phyloP scores from a whole-genome alignment of 1,140 invertebrate species.

The Hycleus cichorii region DNA sequence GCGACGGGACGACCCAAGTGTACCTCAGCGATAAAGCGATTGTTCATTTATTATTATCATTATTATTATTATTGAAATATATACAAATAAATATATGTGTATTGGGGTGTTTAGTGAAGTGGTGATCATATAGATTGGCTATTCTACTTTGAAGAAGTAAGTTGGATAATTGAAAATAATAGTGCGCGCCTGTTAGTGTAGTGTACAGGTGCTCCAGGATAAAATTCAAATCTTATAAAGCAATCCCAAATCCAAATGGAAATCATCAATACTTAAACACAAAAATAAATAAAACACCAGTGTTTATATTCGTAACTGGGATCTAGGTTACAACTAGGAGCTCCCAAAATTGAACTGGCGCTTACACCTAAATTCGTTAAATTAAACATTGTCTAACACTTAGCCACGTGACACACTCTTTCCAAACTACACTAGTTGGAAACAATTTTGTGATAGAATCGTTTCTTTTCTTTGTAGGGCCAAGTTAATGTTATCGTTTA shows the following conservation, averaged over 20 bases:
- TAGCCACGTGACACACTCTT: constrained; percentile 6
- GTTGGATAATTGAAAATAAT: constrained; percentile 15
- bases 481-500: constrained; percentile 36
- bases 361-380: neutral
- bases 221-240: neutral
- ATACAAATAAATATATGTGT: neutral
- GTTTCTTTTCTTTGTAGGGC: constrained; percentile 23
- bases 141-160: constrained; percentile 32
- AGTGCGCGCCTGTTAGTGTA: constrained; percentile 24
- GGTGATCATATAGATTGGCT: constrained; percentile 21
- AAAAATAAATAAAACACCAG: neutral
- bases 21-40: constrained; percentile 29
- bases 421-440: no score
- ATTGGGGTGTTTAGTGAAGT: constrained; percentile 28
- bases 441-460: no score
- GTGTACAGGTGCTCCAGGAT: constrained; percentile 17
- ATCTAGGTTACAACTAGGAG: constrained; percentile 7
- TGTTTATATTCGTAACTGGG: neutral
- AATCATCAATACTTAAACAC: constrained; percentile 1
- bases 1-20: constrained; percentile 34
- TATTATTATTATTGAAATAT: no score
- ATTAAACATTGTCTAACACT: constrained; percentile 2
- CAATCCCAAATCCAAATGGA: neutral
- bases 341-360: neutral
- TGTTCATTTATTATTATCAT: no score